Evolutionary conservation across 2,888 invertebrate genomes (phyloP).

Genomic region (Beris morrisii): DNA sequence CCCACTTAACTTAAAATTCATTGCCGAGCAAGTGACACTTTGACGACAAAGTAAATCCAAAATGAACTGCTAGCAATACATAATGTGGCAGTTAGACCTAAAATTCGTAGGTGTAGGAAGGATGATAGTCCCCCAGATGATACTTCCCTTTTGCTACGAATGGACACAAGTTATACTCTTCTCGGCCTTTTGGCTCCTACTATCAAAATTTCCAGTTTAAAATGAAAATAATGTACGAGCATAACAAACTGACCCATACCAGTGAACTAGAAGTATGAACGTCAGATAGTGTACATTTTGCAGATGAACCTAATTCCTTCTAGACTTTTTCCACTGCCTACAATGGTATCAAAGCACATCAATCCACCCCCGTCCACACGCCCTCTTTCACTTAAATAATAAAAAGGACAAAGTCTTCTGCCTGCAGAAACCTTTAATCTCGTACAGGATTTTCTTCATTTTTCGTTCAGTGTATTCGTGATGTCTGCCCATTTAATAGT

Average conservation of each 20-base stretch:
- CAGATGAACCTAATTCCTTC: conserved; percentile 10
- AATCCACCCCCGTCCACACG: background rate
- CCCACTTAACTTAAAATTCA: no score
- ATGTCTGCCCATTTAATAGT: conserved; percentile 27
- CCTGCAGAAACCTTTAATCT: conserved; percentile 26
- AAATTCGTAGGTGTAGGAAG: no score
- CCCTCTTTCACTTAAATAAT: background rate
- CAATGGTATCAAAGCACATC: conserved; percentile 16
- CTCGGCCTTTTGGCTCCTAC: conserved; percentile 27
- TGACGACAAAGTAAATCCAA: no score
- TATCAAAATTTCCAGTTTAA: conserved; percentile 33
- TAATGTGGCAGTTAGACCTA: no score
- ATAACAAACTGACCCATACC: conserved; percentile 26
- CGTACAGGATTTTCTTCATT: conserved; percentile 24
- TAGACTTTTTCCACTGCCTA: conserved; percentile 9
- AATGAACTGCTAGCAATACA: no score
- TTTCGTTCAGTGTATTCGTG: conserved; percentile 14
- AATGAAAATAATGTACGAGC: conserved; percentile 37
- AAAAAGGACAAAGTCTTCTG: conserved; percentile 21
- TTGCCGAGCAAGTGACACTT: no score
- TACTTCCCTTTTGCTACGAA: no score
- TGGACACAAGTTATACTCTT: no score
- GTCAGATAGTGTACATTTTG: conserved; percentile 17
- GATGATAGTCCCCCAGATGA: no score
- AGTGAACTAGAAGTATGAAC: conserved; percentile 14